These are phyloP conservation scores for Otus sunia DNA, from an alignment of 2,113 vertebrate species.

Conservation along the genomic window DNA sequence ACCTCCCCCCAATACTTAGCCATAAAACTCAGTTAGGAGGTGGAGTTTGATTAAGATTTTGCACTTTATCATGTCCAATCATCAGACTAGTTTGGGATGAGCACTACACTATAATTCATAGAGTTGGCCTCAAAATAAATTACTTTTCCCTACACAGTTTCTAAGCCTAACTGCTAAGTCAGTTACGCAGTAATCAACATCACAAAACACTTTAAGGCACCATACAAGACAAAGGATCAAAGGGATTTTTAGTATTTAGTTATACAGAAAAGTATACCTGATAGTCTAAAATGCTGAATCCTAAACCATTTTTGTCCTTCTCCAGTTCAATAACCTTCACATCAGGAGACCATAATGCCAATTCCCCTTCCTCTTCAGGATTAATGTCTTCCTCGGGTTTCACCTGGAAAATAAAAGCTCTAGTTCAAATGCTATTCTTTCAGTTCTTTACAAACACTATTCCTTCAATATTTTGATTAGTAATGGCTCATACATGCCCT, in stretches of 20 bases:
- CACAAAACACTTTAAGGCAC: neutral
- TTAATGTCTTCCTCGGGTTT: conserved; percentile 28
- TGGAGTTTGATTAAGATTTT: neutral
- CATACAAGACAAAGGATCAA: neutral
- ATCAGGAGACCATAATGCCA: conserved; percentile 91
- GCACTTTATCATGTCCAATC: neutral
- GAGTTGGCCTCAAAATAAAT: neutral
- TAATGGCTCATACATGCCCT: neutral
- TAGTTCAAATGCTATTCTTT: neutral
- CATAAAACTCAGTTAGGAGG: neutral
- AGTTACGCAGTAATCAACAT: neutral
- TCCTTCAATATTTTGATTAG: neutral
- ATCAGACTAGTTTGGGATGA: neutral
- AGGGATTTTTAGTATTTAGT: neutral
- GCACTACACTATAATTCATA: neutral
- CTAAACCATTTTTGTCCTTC: conserved; percentile 87
- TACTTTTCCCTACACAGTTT: neutral
- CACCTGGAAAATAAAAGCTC: conserved; percentile 56
- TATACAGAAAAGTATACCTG: conserved; percentile 78
- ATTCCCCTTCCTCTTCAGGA: conserved; percentile 79
- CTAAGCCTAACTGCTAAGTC: neutral
- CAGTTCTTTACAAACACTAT: neutral
- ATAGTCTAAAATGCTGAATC: conserved; percentile 98
- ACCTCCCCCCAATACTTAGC: neutral
- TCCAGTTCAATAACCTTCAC: conserved; percentile 84